Conservation (phyloP, 2,113 vertebrate species). For the Lepus americanus region DNA sequence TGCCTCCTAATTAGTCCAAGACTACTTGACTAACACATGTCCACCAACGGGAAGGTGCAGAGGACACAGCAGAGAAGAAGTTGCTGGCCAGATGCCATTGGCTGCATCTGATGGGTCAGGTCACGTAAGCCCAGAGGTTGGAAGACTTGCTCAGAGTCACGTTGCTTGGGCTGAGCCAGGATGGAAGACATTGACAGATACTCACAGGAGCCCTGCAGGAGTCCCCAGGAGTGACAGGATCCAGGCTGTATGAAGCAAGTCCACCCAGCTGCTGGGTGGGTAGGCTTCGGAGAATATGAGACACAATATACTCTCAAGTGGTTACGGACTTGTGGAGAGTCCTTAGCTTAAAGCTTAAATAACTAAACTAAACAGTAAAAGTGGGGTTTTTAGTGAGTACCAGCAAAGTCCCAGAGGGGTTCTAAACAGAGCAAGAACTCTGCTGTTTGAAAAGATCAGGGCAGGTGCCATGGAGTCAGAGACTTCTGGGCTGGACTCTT, state of each 20-base stretch:
- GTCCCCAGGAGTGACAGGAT: neutral
- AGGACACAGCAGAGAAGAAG: neutral
- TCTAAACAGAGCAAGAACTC: neutral
- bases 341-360: conserved; percentile 30
- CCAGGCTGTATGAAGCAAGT: neutral
- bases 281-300: neutral
- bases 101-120: neutral
- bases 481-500: neutral
- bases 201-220: neutral
- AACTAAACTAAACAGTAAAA: conserved; percentile 40
- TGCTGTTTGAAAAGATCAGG: neutral
- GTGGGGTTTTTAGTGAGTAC: neutral
- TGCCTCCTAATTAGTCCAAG: neutral
- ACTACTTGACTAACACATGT: neutral
- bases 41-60: neutral
- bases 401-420: neutral
- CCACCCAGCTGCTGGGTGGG: neutral
- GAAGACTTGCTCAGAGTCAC: neutral
- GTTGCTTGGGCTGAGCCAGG: neutral
- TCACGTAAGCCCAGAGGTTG: conserved; percentile 18
- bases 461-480: neutral
- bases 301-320: neutral
- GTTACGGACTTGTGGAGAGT: neutral
- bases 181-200: neutral
- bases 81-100: neutral